Conservation (phyloP, 2,797 vertebrate species). For the Limosa lapponica region DNA sequence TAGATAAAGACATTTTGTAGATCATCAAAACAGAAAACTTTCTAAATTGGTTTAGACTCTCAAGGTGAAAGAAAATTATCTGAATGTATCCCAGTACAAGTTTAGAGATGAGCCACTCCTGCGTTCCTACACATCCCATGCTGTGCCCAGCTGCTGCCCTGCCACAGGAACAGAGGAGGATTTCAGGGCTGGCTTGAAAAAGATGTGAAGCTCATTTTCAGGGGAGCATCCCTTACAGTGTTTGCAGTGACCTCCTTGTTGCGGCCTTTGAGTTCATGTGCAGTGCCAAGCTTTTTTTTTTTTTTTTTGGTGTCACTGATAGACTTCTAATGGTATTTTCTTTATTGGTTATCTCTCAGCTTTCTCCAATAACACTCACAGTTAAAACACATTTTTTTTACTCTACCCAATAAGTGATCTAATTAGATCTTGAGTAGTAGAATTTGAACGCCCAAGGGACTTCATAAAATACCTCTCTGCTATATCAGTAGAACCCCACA, state of each 20-base stretch:
- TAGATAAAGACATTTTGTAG: background rate
- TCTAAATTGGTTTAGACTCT: background rate
- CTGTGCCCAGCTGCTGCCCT: background rate
- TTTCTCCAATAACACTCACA: background rate
- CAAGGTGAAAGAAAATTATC: background rate
- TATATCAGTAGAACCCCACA: background rate
- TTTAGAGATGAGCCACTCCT: background rate
- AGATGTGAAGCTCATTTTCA: background rate
- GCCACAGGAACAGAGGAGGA: fast-evolving
- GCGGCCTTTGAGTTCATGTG: background rate
- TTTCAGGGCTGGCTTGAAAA: background rate
- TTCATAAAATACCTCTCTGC: background rate
- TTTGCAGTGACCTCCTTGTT: background rate
- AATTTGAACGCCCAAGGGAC: background rate
- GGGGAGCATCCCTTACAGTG: background rate
- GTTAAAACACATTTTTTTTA: background rate
- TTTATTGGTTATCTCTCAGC: background rate
- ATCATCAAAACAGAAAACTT: background rate
- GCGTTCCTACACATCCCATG: fast-evolving
- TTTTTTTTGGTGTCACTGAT: background rate
- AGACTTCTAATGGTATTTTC: background rate
- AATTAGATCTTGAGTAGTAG: background rate
- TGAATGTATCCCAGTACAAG: background rate
- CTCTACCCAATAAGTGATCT: background rate
- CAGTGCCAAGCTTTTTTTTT: background rate